Percentiles rank a stretch among this genome's conserved stretches.
phyloP scores from a whole-genome alignment of 1,140 invertebrate genomes.

The Ctenoplectra terminalis region DNA sequence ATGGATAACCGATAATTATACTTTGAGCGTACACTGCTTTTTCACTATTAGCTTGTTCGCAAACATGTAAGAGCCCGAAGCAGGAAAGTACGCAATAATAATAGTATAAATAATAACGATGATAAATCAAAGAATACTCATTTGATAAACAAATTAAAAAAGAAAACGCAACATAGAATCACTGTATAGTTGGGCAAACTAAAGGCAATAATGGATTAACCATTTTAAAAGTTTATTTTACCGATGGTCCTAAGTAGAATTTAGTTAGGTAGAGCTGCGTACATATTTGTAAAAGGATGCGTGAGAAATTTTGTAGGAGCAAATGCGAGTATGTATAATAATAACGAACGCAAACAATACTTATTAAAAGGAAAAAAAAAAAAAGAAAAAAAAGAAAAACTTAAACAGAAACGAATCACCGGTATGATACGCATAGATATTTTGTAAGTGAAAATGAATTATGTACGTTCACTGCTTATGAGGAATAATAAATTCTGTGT shows the following conservation, averaged over 20 bases:
- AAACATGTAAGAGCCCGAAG: background rate
- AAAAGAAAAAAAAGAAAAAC: background rate
- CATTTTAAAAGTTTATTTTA: conserved; percentile 33
- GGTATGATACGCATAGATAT: conserved; percentile 73
- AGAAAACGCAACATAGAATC: conserved; percentile 9
- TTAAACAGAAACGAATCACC: conserved; percentile 31
- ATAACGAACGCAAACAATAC: conserved; percentile 64
- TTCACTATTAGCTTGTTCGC: conserved; percentile 4
- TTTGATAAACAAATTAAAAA: background rate
- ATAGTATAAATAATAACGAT: background rate
- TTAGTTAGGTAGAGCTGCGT: conserved; percentile 65
- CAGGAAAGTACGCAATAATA: conserved; percentile 3
- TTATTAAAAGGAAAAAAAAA: conserved; percentile 12
- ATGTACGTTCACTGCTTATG: conserved; percentile 79
- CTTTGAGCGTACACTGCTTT: conserved; percentile 12
- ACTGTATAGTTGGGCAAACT: conserved; percentile 31
- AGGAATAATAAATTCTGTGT: conserved; percentile 79
- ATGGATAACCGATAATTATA: background rate
- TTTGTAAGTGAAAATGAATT: conserved; percentile 79
- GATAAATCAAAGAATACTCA: background rate
- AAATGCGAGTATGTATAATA: conserved; percentile 71
- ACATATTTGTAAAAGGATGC: conserved; percentile 58
- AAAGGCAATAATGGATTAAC: conserved; percentile 52
- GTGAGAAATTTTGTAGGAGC: conserved; percentile 63
- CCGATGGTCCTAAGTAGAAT: conserved; percentile 58